Evolutionary conservation across 2,888 invertebrate genomes (phyloP).

Genomic region (Cheilosia variabilis): DNA sequence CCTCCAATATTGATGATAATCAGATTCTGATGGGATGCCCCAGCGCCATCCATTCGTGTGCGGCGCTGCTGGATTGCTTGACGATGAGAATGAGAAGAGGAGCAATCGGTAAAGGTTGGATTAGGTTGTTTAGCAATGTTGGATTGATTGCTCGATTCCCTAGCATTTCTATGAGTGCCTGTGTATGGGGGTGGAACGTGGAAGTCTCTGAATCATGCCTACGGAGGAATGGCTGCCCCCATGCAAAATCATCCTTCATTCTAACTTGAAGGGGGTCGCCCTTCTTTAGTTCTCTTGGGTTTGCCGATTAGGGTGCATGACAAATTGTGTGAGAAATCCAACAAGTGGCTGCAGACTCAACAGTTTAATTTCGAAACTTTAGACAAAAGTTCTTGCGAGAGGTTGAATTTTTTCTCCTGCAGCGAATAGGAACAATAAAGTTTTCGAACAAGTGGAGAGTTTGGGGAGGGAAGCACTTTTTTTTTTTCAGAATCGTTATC

Average conservation of each 20-base stretch:
- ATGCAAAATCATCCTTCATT: slow-evolving; percentile 13
- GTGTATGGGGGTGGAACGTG: neutral
- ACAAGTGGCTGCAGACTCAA: slow-evolving; percentile 66
- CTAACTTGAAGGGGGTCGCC: neutral
- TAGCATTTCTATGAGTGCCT: neutral
- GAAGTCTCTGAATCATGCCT: slow-evolving; percentile 13
- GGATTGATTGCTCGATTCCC: slow-evolving; percentile 61
- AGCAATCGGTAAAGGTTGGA: slow-evolving; percentile 59
- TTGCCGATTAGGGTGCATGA: slow-evolving; percentile 28
- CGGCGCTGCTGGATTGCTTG: slow-evolving; percentile 57
- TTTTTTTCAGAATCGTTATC: neutral
- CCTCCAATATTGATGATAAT: slow-evolving; percentile 55
- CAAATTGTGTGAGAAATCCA: slow-evolving; percentile 58
- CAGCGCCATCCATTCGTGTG: neutral
- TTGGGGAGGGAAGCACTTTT: neutral
- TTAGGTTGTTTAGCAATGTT: slow-evolving; percentile 54
- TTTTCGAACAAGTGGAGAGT: slow-evolving; percentile 31
- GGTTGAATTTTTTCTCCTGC: slow-evolving; percentile 34
- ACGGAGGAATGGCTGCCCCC: slow-evolving; percentile 3
- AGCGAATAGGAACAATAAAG: slow-evolving; percentile 52
- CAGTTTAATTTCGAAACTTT: slow-evolving; percentile 71
- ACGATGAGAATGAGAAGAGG: slow-evolving; percentile 56
- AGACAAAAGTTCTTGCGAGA: slow-evolving; percentile 35
- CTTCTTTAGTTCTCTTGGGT: slow-evolving; percentile 14
- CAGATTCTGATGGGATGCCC: slow-evolving; percentile 27